Percentiles rank a stretch among this genome's conserved stretches.
Conservation (phyloP, 2,888 invertebrate species). For the Tromatobia lineatoria region DNA sequence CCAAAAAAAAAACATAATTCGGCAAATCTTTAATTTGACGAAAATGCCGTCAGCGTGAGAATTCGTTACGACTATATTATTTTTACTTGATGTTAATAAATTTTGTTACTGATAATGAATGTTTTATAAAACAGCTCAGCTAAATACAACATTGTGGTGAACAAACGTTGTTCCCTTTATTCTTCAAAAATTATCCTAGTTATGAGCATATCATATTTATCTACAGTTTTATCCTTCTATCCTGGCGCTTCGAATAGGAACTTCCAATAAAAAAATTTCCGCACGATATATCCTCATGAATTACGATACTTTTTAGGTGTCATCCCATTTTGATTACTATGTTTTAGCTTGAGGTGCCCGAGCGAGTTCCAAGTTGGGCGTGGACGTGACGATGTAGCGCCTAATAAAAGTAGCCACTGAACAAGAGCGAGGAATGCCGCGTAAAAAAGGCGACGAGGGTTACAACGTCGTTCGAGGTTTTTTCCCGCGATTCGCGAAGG, state of each 20-base stretch:
- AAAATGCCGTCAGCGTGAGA: no score
- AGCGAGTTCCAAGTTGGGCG: not conserved
- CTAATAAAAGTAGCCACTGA: not conserved
- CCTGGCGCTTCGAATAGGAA: not conserved
- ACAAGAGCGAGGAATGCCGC: conserved; percentile 56
- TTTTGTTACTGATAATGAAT: no score
- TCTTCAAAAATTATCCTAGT: no score
- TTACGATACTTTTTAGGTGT: not conserved
- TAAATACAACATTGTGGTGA: no score
- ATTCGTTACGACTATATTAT: no score
- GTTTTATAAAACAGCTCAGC: no score
- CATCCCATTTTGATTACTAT: not conserved
- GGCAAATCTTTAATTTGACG: no score
- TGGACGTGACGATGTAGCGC: not conserved
- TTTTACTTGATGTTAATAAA: no score
- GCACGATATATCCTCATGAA: not conserved
- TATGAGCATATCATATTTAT: no score
- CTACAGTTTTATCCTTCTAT: not conserved
- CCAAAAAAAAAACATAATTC: no score
- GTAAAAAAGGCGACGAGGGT: conserved; percentile 35
- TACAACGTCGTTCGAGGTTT: conserved; percentile 46
- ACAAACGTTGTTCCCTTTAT: no score
- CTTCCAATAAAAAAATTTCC: not conserved
- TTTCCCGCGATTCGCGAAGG: conserved; percentile 44
- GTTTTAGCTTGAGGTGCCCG: not conserved